Base-by-base conservation (phyloP, 2,113 vertebrate genomes). In the Butastur rufipennis region DNA sequence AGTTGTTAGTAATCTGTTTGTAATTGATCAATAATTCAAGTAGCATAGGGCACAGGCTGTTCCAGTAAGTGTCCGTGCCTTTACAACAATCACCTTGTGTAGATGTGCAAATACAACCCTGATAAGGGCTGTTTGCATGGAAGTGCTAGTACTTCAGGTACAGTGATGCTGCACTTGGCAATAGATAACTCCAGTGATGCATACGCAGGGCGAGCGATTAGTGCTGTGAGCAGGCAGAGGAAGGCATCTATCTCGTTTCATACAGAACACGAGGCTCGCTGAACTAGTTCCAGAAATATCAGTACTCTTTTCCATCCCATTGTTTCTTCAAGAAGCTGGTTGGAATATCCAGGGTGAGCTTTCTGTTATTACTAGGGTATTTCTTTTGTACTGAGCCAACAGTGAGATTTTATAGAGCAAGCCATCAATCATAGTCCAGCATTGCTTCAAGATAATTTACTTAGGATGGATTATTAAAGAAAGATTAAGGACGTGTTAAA, bases 1-100 rank as follows among this genome's bases (percentile, higher is more conserved):
- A 94, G 84, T 78, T 95, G 75, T 91, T 94, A 92, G 77, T 95
- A 92, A 94, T 96, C 83, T 95, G 70, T 91, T 96, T 92, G 80
- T 95, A 97, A 95, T 96, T 95, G 92, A 92, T 94, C 93, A 95
- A 78, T 92, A 92, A 97, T 97, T 96, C 86, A 95, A 93, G 70
- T n/a, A 95, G 22, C 36, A 55, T 75, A 71, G 74, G 63, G 45
- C 19, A 36, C 20, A 79, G 58, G 61, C 78, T 77, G 53, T 87
- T 91, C 48, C 81, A 88, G 78, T 73, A 87, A 93, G 42, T 52
- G 66, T 50, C 84, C 53, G 9, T 82, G 38, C 66, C 53, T 95
- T 89, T 96, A 73, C 80, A 90, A 71, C 61, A 68, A 55, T 88
- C 88, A 61, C 67, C 67, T 88, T 88, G 82, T 78, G 36, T 48